Evolutionary conservation across 2,797 vertebrate genomes (phyloP).

Genomic region (Heliangelus exortis): DNA sequence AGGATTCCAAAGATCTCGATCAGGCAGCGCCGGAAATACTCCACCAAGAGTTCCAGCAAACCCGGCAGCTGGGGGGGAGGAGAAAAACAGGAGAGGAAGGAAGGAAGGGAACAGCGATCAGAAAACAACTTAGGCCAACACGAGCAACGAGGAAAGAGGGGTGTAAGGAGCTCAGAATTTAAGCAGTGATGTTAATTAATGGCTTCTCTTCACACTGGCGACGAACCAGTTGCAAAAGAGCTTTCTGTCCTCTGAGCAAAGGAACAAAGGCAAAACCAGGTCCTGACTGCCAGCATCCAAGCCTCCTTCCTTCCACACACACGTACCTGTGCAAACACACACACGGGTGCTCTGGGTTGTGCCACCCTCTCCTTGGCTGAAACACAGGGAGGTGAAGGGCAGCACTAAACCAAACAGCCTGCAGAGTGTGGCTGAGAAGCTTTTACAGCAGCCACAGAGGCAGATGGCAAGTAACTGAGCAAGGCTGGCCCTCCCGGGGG

Average conservation of each 20-base stretch:
- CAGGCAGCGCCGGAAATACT: slow-evolving; percentile 98
- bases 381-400: neutral
- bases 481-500: accelerated
- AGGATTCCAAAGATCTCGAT: slow-evolving; percentile 99
- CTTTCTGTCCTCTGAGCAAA: neutral
- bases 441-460: neutral
- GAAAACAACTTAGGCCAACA: slow-evolving; percentile 4
- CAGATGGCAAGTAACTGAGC: neutral
- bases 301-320: too few relatives aligned
- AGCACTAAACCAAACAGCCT: neutral
- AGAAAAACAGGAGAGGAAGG: slow-evolving; percentile 1
- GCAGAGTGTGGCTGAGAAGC: neutral
- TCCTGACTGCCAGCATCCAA: neutral
- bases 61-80: slow-evolving; percentile 87
- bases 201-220: neutral
- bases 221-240: neutral
- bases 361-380: neutral
- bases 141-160: neutral
- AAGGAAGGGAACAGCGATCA: slow-evolving; percentile 30
- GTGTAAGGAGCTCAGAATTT: neutral
- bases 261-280: neutral
- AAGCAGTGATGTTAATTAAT: neutral
- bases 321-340: neutral
- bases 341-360: accelerated
- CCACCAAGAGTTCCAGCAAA: slow-evolving; percentile 93